These are phyloP conservation scores for Ascaphus truei DNA, from an alignment of 2,113 vertebrate genomes.

Conservation along the genomic window DNA sequence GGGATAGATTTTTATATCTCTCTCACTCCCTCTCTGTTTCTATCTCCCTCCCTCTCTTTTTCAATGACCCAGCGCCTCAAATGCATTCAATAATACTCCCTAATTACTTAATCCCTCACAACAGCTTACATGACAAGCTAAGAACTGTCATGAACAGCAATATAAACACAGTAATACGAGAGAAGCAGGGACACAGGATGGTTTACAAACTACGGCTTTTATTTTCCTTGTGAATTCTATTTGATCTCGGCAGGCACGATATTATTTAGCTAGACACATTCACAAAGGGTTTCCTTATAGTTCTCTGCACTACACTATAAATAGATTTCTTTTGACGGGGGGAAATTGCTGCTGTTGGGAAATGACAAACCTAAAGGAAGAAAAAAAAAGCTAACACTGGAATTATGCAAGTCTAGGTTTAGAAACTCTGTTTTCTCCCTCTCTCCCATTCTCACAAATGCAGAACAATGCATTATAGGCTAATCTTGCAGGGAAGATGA, in stretches of 20 bases:
- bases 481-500: too few relatives aligned
- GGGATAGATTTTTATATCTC: conserved; percentile 40
- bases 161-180: conserved; percentile 43
- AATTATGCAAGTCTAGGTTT: too few relatives aligned
- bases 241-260: conserved; percentile 5
- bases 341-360: neutral
- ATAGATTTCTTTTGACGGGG: conserved; percentile 9
- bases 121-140: conserved; percentile 47
- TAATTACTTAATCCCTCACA: conserved; percentile 62
- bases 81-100: conserved; percentile 53
- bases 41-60: conserved; percentile 41
- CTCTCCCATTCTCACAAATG: too few relatives aligned
- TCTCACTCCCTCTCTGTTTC: conserved; percentile 22
- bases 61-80: conserved; percentile 53
- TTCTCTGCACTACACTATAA: conserved; percentile 9
- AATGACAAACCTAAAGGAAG: too few relatives aligned
- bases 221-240: conserved; percentile 34
- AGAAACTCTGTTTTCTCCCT: too few relatives aligned
- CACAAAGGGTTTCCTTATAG: conserved; percentile 6
- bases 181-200: neutral
- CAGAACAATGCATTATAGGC: too few relatives aligned
- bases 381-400: too few relatives aligned
- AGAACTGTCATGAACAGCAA: conserved; percentile 49
- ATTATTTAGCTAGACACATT: conserved; percentile 30
- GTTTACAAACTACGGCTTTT: conserved; percentile 33